phyloP scores from a whole-genome alignment of 1,140 invertebrate genomes.

The Diabrotica virgifera region DNA sequence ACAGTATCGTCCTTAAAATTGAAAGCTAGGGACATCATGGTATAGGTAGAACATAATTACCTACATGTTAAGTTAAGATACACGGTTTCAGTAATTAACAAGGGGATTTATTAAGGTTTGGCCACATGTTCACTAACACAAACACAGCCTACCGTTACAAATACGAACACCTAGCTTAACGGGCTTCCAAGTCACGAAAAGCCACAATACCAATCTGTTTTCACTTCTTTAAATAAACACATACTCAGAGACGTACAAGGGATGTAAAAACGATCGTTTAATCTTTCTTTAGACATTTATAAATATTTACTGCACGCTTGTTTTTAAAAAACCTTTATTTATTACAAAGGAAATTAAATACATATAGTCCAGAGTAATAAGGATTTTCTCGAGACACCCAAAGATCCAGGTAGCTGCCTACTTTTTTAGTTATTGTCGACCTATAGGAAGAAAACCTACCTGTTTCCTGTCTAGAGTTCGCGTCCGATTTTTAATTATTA shows the following conservation, averaged over 20 bases:
- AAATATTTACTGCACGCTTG: no score
- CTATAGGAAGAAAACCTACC: no score
- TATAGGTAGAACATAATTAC: slow-evolving; percentile 32
- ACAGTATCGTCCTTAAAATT: slow-evolving; percentile 27
- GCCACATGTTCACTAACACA: slow-evolving; percentile 30
- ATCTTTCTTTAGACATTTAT: no score
- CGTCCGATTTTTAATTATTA: no score
- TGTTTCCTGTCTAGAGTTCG: no score
- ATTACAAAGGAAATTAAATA: no score
- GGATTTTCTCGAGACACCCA: no score
- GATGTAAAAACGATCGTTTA: no score
- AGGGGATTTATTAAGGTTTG: slow-evolving; percentile 35
- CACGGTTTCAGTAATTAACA: slow-evolving; percentile 28
- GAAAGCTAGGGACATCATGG: slow-evolving; percentile 29
- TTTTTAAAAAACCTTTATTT: no score
- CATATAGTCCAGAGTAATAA: no score
- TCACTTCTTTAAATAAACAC: slow-evolving; percentile 11
- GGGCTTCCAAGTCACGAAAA: slow-evolving; percentile 34
- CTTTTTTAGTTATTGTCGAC: no score
- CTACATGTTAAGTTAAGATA: slow-evolving; percentile 37
- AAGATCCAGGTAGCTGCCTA: no score
- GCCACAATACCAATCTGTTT: slow-evolving; percentile 10
- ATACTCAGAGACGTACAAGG: not conserved
- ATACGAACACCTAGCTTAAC: slow-evolving; percentile 34
- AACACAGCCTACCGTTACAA: slow-evolving; percentile 35